These are phyloP conservation scores for Sinella curviseta DNA, from an alignment of 1,140 invertebrate genomes.

Conservation along the genomic window DNA sequence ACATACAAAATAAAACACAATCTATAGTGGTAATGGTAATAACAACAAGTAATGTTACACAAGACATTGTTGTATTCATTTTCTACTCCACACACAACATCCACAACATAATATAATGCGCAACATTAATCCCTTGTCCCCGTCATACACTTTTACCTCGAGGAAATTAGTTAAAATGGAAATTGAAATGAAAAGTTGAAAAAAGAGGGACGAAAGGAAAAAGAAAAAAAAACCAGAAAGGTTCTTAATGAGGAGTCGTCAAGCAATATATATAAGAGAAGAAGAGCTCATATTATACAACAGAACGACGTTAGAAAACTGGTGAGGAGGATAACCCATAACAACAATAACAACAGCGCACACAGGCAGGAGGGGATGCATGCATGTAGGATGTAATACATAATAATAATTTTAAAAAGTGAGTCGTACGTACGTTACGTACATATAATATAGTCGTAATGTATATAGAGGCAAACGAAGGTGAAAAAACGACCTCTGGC, in stretches of 20 bases:
- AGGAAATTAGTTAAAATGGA: slow-evolving; percentile 23
- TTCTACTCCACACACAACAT: neutral
- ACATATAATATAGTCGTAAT: neutral
- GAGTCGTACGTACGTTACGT: neutral
- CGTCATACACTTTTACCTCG: slow-evolving; percentile 14
- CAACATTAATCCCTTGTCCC: too few relatives aligned
- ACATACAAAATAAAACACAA: too few relatives aligned
- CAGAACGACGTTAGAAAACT: too few relatives aligned
- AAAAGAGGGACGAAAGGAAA: slow-evolving; percentile 15
- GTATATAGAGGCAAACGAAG: neutral
- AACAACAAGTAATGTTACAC: neutral
- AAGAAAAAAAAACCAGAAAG: slow-evolving; percentile 22
- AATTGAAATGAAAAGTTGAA: slow-evolving; percentile 28
- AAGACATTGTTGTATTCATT: neutral
- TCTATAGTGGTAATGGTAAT: neutral
- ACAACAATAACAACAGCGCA: neutral
- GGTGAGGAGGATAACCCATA: neutral
- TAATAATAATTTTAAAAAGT: neutral
- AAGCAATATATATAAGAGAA: neutral
- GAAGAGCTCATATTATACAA: neutral
- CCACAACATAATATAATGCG: too few relatives aligned
- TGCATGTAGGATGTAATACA: neutral
- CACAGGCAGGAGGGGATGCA: slow-evolving; percentile 13
- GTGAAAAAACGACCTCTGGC: slow-evolving; percentile 3
- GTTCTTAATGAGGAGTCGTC: neutral